Conservation (phyloP, 2,888 invertebrate species). For the Geophilus truncorum region DNA sequence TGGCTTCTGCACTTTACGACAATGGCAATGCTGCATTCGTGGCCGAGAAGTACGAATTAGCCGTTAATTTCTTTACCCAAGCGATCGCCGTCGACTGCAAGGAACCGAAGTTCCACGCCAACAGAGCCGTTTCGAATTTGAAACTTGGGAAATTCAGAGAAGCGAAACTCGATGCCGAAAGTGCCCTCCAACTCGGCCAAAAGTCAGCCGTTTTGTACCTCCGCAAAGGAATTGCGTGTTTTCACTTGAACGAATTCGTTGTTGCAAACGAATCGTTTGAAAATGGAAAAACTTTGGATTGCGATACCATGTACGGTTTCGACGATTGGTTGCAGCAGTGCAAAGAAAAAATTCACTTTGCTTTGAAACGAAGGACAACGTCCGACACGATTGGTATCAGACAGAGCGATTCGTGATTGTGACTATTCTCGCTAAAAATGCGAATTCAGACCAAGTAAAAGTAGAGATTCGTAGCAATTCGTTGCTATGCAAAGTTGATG, state of each 20-base stretch:
- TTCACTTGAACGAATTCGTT: background rate
- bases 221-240: background rate
- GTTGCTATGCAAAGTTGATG: background rate
- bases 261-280: background rate
- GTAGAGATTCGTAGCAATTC: background rate
- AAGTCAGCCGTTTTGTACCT: no score
- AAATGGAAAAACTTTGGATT: background rate
- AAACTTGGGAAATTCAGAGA: background rate
- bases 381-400: conserved; percentile 18
- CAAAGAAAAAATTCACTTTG: background rate
- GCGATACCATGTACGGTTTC: background rate
- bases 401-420: background rate
- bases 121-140: background rate
- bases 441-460: background rate
- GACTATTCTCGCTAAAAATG: conserved; percentile 8
- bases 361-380: background rate
- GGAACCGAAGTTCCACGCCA: background rate
- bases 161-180: background rate
- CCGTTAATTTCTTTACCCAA: no score
- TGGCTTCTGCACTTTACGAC: no score
- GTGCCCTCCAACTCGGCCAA: no score
- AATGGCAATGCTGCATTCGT: no score
- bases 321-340: background rate
- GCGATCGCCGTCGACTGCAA: background rate
- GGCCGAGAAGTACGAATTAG: no score